Conservation (phyloP, 1,140 invertebrate species). For the Ganaspis sp. region DNA sequence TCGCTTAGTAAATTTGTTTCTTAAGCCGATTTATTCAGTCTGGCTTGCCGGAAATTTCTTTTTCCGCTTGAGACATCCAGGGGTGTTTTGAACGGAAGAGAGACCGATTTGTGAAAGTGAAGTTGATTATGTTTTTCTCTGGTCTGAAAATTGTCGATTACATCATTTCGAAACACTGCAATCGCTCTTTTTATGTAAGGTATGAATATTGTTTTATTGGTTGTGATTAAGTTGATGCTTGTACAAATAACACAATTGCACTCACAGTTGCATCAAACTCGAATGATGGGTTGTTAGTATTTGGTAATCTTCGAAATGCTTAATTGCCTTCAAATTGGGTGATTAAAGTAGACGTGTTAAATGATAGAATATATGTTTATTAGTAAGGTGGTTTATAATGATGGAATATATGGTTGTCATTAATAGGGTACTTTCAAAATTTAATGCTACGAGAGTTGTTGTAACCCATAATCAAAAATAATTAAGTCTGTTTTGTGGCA, state of each 20-base stretch:
- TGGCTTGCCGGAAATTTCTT: conserved; percentile 34
- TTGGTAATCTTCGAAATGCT: too few species aligned
- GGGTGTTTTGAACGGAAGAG: conserved; percentile 44
- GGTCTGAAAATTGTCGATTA: neutral
- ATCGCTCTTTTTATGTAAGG: conserved; percentile 17
- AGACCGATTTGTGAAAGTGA: conserved; percentile 45
- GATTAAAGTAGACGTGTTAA: too few species aligned
- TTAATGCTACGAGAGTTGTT: neutral
- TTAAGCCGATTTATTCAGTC: neutral
- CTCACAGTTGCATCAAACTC: too few species aligned
- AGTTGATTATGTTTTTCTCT: conserved; percentile 44
- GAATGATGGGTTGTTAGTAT: too few species aligned
- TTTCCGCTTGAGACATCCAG: neutral
- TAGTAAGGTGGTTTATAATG: too few species aligned
- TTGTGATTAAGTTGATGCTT: neutral
- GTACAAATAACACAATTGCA: too few species aligned
- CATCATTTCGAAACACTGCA: conserved; percentile 1
- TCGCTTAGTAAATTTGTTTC: neutral
- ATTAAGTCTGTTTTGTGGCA: neutral
- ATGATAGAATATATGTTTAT: too few species aligned
- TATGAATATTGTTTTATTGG: neutral
- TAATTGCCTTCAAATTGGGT: too few species aligned
- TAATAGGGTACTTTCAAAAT: neutral
- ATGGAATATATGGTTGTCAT: too few species aligned
- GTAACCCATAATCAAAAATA: neutral